A percentile compares a stretch with the other conserved stretches of the same genome.
These are phyloP conservation scores for Xestia rhomboidea DNA, from an alignment of 2,888 invertebrate species.

Conservation along the genomic window DNA sequence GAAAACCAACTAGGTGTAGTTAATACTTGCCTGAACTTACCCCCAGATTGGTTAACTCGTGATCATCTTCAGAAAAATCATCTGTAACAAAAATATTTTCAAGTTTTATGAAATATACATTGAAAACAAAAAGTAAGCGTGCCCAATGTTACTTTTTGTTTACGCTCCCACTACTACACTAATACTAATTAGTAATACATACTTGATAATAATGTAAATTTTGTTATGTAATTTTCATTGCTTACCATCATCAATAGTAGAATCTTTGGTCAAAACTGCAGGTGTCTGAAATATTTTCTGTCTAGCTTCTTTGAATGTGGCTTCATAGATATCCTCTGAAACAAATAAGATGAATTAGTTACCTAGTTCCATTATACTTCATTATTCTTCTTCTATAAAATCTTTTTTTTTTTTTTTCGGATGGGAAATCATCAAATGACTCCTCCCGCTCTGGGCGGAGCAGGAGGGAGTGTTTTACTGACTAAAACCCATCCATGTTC, in stretches of 20 bases:
- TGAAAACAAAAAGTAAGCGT: too few relatives aligned
- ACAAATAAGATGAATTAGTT: slow-evolving; percentile 50
- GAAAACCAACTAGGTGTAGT: too few relatives aligned
- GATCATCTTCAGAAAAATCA: slow-evolving; percentile 71
- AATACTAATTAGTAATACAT: too few relatives aligned
- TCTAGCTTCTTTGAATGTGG: slow-evolving; percentile 74
- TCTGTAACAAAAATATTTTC: slow-evolving; percentile 70
- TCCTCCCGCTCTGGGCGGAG: too few relatives aligned
- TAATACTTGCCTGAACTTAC: slow-evolving; percentile 63
- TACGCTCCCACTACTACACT: too few relatives aligned
- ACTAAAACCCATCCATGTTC: too few relatives aligned
- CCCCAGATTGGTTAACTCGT: slow-evolving; percentile 23
- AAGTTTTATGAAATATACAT: not conserved
- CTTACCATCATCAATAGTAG: slow-evolving; percentile 83
- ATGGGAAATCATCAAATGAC: too few relatives aligned
- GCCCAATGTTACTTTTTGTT: too few relatives aligned
- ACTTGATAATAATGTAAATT: too few relatives aligned
- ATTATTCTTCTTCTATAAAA: too few relatives aligned
- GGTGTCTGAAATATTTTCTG: slow-evolving; percentile 64
- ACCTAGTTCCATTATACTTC: not conserved
- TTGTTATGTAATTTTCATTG: not conserved
- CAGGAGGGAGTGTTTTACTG: too few relatives aligned
- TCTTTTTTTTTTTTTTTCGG: too few relatives aligned
- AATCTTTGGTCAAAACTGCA: slow-evolving; percentile 77
- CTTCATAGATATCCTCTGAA: slow-evolving; percentile 81